Base-by-base conservation (phyloP, 2,888 invertebrate species). In the Mesodorylaimus sp. region DNA sequence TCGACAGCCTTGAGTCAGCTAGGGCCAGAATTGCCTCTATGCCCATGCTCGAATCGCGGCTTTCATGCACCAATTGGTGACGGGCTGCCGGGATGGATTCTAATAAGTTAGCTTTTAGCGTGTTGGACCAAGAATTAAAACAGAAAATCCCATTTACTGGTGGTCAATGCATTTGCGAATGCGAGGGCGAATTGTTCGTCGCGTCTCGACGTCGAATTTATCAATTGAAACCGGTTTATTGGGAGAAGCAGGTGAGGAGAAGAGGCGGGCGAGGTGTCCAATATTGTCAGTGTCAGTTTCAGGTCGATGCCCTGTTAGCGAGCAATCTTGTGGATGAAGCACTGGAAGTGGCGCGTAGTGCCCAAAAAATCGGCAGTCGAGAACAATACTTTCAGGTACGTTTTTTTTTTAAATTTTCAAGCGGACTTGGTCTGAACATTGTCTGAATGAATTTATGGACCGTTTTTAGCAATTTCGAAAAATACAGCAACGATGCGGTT, bases 51-150 rank as follows among this genome's bases (percentile, higher is more conserved):
- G n/a, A n/a, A n/a, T n/a, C n/a, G n/a, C n/a, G n/a, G n/a, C n/a
- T n/a, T n/a, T n/a, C n/a, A n/a, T n/a, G n/a, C n/a, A n/a, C n/a
- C n/a, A n/a, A n/a, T n/a, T n/a, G n/a, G n/a, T n/a, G n/a, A 23
- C n/a, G 25, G n/a, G 16, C 19, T 27, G 23, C 7, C 7, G 28
- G 7, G 25, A 23, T 10, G 10, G 3, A 48, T 28, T 37, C 39
- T n/a, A 23, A 24, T 53, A 43, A 45, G 42, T 47, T 24, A n/a
- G n/a, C n/a, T 58, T 58, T 25, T 60, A 74, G 73, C 57, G 67
- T 72, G 52, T 55, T 72, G 50, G 73, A 74, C 56, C 72, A 73
- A 54, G 69, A 72, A 47, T 69, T 69, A 54, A 73, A 73, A 55
- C 73, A 74, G 57, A 66, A 68, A 10, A 64, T 74, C 28, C 68